Evolutionary conservation across 2,797 vertebrate species (phyloP).

Genomic region (Ctenosaura bakeri): DNA sequence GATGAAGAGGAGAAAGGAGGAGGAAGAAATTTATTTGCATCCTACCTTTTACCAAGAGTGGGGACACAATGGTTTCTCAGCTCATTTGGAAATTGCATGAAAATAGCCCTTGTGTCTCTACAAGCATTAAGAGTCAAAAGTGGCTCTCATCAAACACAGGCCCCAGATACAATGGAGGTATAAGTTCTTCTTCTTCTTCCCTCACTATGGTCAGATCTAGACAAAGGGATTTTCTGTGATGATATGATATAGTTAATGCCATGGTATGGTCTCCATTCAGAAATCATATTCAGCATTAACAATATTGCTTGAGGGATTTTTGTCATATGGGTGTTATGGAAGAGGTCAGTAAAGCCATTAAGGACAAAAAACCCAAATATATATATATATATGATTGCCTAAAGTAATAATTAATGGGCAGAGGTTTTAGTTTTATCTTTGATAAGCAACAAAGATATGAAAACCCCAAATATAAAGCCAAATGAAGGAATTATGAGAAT

Average conservation of each 20-base stretch:
- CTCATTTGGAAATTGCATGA: no score
- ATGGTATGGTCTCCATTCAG: background rate
- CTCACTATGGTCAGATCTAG: no score
- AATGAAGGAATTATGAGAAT: background rate
- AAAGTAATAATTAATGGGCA: background rate
- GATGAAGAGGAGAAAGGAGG: no score
- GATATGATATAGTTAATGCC: background rate
- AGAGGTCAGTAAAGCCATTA: background rate
- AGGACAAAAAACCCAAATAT: background rate
- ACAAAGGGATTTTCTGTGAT: background rate
- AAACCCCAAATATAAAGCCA: background rate
- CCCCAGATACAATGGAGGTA: no score
- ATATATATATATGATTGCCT: background rate
- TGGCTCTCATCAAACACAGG: no score
- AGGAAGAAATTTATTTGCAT: no score
- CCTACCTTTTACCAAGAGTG: no score
- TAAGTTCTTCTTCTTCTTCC: no score
- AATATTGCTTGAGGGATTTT: background rate
- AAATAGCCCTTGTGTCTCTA: no score
- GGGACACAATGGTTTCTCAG: no score
- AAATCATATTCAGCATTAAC: background rate
- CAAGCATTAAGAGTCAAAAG: no score
- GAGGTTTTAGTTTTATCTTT: background rate
- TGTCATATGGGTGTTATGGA: background rate
- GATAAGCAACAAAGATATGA: background rate